Evolutionary conservation across 2,113 vertebrate species (phyloP), one percentile per base, ranked within the genome.

Genomic region (Rhipidura dahli): DNA sequence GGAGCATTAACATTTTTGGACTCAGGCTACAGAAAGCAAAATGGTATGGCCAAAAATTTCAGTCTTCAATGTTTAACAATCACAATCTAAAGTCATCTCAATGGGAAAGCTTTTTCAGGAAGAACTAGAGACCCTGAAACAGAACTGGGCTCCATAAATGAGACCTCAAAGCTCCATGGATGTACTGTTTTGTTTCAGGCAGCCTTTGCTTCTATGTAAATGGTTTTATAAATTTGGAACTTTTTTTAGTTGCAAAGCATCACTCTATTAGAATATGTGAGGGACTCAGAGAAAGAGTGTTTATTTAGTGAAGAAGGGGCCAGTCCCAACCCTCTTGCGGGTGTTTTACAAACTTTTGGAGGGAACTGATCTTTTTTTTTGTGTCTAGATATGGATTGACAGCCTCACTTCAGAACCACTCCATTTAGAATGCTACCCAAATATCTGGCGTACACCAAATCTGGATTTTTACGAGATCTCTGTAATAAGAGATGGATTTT

Each of bases 1-100:
- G 91, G 39, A 95, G 73, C 71, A 87, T 96, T 97, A 96, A 95
- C 70, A 93, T 72, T 85, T 93, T 70, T 87, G 19, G 37, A 82
- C 37, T 61, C 37, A 54, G 37, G 16, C 60, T 95, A 45, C 3
- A 68, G 80, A 91, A 97, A 95, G n/a, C 28, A 97, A 82, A 97
- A 61, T 37, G 15, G 21, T 50, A 31, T 23, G 13, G 50, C 40
- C 42, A 89, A 8, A 2, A 4, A 56, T 71, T 92, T 40, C 28
- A 66, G n/a, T 14, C 60, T 87, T 89, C 44, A 23, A 4, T 37
- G 18, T 75, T 49, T 49, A 69, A 37, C 54, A 42, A 21, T 50
- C 40, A 40, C 0, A 5, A 44, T 60, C 31, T 53, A 50, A 89
- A 92, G 31, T 27, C 16, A 57, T 65, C 19, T 17, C 17, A 44